A percentile compares a stretch with the other conserved stretches of the same genome.
Conservation (phyloP, 2,113 vertebrate species). For the Plotosus lineatus region DNA sequence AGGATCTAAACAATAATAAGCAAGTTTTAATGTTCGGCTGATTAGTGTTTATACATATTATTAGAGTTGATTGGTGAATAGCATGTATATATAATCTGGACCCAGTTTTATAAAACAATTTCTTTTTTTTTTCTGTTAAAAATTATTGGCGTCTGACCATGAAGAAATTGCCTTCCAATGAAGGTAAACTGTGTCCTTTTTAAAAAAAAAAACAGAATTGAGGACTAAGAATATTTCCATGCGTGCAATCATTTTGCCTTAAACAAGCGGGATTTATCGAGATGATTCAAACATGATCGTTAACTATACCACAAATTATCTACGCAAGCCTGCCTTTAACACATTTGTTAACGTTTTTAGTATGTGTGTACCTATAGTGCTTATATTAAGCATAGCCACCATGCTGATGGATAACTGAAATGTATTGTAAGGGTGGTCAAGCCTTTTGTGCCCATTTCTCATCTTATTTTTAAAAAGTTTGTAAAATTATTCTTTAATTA, state of each 20-base stretch:
- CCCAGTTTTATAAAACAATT: too few species aligned
- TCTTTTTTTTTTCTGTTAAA: too few species aligned
- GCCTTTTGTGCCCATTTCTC: not conserved
- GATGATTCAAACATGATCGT: not conserved
- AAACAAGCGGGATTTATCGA: not conserved
- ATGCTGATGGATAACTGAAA: not conserved
- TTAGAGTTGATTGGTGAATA: too few species aligned
- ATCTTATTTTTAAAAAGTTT: too few species aligned
- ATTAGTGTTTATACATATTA: too few species aligned
- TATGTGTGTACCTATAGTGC: not conserved
- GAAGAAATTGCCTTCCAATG: not conserved
- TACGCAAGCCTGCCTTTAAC: slow-evolving; percentile 1
- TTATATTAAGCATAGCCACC: not conserved
- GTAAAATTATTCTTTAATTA: not conserved
- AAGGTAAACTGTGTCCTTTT: not conserved
- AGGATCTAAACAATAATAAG: too few species aligned
- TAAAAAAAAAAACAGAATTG: not conserved
- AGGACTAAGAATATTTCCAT: not conserved
- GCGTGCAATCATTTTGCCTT: not conserved
- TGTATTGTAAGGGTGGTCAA: not conserved
- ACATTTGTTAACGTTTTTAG: not conserved
- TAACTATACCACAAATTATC: slow-evolving; percentile 12
- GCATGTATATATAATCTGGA: too few species aligned
- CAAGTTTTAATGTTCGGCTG: too few species aligned
- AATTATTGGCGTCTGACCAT: not conserved